Percentiles rank a stretch among this genome's conserved stretches.
These are phyloP conservation scores for Boloria euphrosyne DNA, from an alignment of 2,888 invertebrate genomes.

Conservation along the genomic window DNA sequence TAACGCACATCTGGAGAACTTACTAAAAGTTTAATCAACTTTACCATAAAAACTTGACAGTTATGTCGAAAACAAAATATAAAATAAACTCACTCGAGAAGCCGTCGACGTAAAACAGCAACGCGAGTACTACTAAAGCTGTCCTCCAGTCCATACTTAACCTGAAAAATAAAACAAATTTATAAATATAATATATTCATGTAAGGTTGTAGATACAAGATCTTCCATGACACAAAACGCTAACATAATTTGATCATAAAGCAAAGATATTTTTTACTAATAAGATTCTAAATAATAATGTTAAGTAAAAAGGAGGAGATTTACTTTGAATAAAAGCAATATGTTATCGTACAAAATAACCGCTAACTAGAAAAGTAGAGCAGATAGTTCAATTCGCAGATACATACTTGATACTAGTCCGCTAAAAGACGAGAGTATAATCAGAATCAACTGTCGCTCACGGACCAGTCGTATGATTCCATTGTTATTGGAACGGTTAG, in stretches of 20 bases:
- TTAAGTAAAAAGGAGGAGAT: too few relatives aligned
- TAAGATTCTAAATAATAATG: too few relatives aligned
- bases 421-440: not conserved
- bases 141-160: conserved; percentile 72
- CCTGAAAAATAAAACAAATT: conserved; percentile 56
- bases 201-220: not conserved
- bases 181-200: conserved; percentile 7
- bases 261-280: not conserved
- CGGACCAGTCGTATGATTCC: conserved; percentile 16
- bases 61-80: conserved; percentile 8
- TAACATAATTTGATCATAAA: not conserved
- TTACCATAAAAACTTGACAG: conserved; percentile 10
- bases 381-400: not conserved
- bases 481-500: conserved; percentile 18
- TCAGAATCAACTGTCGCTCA: conserved; percentile 19
- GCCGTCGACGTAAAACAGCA: conserved; percentile 68
- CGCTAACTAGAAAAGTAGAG: not conserved
- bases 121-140: conserved; percentile 56
- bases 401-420: not conserved
- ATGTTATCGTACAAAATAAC: not conserved
- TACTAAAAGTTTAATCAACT: conserved; percentile 11
- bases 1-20: not conserved
- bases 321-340: not conserved
- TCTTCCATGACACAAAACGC: not conserved
- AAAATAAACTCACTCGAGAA: conserved; percentile 69